phyloP scores from a whole-genome alignment of 2,888 invertebrate genomes.

The Polyploca ridens region DNA sequence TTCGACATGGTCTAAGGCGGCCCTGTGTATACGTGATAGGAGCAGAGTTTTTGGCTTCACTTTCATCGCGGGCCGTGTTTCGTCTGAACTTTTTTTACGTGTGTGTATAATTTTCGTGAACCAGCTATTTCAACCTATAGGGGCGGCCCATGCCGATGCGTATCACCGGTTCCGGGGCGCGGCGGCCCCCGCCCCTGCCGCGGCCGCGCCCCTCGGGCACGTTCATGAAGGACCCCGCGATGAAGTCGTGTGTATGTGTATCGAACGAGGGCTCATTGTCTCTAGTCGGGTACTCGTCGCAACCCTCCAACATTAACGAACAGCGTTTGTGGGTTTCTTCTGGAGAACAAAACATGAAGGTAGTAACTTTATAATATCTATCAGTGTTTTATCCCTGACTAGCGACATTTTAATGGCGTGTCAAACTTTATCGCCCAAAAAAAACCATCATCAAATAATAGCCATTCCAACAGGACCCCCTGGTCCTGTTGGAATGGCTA shows the following conservation, averaged over 20 bases:
- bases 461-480: no score
- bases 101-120: neutral
- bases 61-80: no score
- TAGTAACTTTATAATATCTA: no score
- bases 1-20: no score
- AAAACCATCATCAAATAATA: no score
- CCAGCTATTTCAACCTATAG: constrained; percentile 23
- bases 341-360: neutral
- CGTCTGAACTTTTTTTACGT: no score
- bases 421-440: no score
- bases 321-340: neutral
- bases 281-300: neutral
- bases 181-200: constrained; percentile 25
- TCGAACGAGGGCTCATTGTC: neutral
- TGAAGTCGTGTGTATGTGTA: neutral
- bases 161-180: constrained; percentile 18
- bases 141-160: constrained; percentile 36
- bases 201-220: constrained; percentile 19
- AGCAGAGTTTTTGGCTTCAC: no score
- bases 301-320: neutral
- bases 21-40: no score
- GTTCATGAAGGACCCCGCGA: constrained; percentile 13
- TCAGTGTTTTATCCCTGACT: no score
- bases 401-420: no score
- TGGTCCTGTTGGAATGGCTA: no score